Evolutionary conservation across 1,140 invertebrate genomes (phyloP), one percentile per base, ranked within the genome.

Genomic region (Pseudomyrmex cubaensis): DNA sequence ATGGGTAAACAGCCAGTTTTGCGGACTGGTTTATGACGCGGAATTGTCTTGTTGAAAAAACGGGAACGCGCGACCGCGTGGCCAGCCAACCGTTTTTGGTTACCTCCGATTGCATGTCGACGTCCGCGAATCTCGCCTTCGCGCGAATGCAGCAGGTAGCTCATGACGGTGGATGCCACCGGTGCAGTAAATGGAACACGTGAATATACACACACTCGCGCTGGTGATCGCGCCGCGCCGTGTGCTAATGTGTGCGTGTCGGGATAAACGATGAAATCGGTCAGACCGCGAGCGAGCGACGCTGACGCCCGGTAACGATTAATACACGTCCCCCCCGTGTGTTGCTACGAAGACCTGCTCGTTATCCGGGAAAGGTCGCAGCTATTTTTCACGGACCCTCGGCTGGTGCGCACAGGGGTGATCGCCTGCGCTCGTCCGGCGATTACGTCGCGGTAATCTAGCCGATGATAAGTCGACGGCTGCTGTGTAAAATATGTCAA

Each of bases 1-100:
- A 15, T 63, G 87, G 83, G 87, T 89, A 88, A 89, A 89, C 86
- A 84, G 87, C 84, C 84, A 35, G 76, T 89, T 80, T 88, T 85
- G 87, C 17, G 75, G 87, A 74, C 54, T 57, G 52, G 77, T 67
- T 89, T 85, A 75, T 83, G 82, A 82, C 57, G 84, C 59, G 52
- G 74, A 35, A 84, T 85, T 74, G 78, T 66, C 74, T 66, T 76
- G 85, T 82, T 86, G 54, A 88, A 89, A 89, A 89, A 88, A 63
- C 61, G 44, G 22, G 50, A 22, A 35, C 59, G 67, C 44, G 35
- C 77, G 73, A 54, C 22, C 46, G 54, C 64, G 66, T 63, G 66
- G 72, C 17, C 84, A 82, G 44, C 54, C 66, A 69, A 88, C 85
- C 87, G 76, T 88, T 89, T 84, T 80, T 54, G 77, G 82, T 85